Percentiles rank a stretch among this genome's conserved stretches.
These are phyloP conservation scores for Palythoa grandiflora DNA, from an alignment of 92 coral and sea anemone species.

Conservation along the genomic window DNA sequence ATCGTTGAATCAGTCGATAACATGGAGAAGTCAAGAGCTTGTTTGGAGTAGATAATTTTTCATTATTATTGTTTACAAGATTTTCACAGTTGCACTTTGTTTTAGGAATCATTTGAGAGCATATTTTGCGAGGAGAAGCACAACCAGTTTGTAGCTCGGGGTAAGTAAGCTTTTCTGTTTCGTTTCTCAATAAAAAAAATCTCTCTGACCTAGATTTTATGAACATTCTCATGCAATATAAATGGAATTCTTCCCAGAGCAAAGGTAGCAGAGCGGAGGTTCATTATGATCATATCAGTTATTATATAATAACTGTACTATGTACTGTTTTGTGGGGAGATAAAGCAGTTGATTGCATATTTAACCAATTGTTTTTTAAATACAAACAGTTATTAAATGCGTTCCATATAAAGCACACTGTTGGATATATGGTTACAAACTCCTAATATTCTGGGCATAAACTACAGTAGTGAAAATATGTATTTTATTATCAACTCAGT, in stretches of 20 bases:
- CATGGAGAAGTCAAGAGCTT: not conserved
- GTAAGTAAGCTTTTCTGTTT: constrained; percentile 43
- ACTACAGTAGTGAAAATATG: not conserved
- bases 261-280: too few species aligned
- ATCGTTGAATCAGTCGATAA: not conserved
- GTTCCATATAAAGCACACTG: too few species aligned
- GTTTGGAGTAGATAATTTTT: too few species aligned
- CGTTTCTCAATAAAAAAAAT: too few species aligned
- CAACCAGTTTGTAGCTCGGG: constrained; percentile 78
- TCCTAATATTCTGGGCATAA: not conserved
- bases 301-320: too few species aligned
- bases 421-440: too few species aligned
- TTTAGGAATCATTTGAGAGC: constrained; percentile 80
- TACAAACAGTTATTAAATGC: too few species aligned
- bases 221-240: not conserved
- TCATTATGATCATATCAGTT: too few species aligned
- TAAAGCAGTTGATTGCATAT: not conserved
- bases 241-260: too few species aligned
- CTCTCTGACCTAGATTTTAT: not conserved
- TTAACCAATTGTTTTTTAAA: not conserved
- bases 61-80: too few species aligned
- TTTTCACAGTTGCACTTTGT: not conserved
- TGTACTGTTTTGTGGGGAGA: too few species aligned
- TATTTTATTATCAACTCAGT: not conserved
- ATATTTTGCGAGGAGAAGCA: constrained; percentile 86